These are phyloP conservation scores for Cybosia mesomella DNA, from an alignment of 2,888 invertebrate genomes.

Conservation along the genomic window DNA sequence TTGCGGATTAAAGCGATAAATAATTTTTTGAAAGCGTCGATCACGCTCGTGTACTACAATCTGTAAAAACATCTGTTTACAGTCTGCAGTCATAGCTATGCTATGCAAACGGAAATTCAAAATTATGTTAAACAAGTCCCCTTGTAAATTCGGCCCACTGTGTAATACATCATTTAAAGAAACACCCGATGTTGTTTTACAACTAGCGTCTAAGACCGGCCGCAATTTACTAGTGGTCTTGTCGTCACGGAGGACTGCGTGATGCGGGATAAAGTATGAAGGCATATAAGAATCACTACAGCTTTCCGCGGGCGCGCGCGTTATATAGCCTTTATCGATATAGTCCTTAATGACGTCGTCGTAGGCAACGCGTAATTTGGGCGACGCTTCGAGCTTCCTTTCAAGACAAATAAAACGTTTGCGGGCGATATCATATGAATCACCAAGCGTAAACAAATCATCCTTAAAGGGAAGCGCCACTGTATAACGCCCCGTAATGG, in stretches of 20 bases:
- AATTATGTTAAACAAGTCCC: neutral
- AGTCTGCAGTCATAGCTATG: neutral
- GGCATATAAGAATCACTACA: too few relatives aligned
- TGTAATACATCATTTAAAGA: too few relatives aligned
- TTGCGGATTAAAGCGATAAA: neutral
- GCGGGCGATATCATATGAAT: too few relatives aligned
- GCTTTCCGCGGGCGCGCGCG: neutral
- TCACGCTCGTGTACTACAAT: neutral
- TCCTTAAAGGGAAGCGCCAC: too few relatives aligned
- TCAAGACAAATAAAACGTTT: neutral
- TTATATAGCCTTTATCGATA: neutral
- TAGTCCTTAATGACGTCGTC: conserved; percentile 5
- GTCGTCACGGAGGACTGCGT: too few relatives aligned
- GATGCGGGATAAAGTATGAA: neutral
- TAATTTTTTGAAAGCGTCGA: neutral
- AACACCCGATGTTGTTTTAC: too few relatives aligned
- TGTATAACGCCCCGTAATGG: too few relatives aligned
- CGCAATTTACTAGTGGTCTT: too few relatives aligned
- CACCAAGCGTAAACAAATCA: too few relatives aligned
- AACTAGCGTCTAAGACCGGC: too few relatives aligned
- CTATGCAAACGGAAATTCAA: neutral
- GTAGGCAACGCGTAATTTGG: neutral
- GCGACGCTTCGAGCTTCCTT: neutral
- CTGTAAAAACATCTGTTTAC: conserved; percentile 1
- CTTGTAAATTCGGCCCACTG: neutral